Conservation (phyloP, 1,140 invertebrate genomes). For the Pteromalus puparum region DNA sequence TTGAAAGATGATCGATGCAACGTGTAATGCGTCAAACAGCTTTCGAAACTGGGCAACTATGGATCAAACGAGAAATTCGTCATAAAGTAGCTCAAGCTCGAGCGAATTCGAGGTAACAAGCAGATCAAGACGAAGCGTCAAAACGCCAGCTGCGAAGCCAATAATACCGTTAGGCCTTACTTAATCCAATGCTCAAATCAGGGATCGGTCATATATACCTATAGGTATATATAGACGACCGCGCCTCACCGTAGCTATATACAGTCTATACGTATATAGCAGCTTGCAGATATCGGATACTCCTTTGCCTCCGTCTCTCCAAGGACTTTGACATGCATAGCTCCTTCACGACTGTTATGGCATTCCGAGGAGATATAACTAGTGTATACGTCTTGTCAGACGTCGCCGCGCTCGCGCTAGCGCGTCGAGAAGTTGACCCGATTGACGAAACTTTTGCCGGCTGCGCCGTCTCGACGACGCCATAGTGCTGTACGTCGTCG, state of each 20-base stretch:
- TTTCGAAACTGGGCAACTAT: too few species aligned
- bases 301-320: background rate
- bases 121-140: too few species aligned
- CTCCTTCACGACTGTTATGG: slow-evolving; percentile 5
- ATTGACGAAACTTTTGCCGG: slow-evolving; percentile 22
- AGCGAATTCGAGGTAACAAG: too few species aligned
- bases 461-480: background rate
- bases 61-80: too few species aligned
- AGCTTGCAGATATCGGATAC: background rate
- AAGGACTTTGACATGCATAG: slow-evolving; percentile 13
- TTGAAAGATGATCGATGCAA: too few species aligned
- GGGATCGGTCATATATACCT: background rate
- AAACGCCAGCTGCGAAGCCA: background rate
- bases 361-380: slow-evolving; percentile 11
- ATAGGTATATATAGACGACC: background rate
- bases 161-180: background rate
- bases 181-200: background rate
- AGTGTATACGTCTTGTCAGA: background rate
- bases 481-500: background rate
- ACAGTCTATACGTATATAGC: background rate
- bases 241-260: background rate
- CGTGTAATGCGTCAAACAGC: too few species aligned
- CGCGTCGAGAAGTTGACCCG: background rate
- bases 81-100: too few species aligned
- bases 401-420: too few species aligned